These are phyloP conservation scores for Trachelus tabidus DNA, from an alignment of 2,888 invertebrate species.

Conservation along the genomic window DNA sequence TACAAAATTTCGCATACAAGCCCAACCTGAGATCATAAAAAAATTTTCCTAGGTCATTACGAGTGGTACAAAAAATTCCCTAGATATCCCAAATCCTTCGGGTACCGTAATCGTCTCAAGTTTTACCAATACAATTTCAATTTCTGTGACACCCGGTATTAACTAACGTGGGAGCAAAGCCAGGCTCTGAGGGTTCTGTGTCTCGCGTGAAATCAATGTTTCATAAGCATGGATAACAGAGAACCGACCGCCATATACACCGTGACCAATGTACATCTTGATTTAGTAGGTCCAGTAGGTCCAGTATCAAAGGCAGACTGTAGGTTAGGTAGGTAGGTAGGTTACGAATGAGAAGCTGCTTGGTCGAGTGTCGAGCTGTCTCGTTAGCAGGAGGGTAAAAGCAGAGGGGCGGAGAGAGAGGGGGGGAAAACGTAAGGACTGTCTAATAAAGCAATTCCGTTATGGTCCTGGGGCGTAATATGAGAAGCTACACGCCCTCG, in stretches of 20 bases:
- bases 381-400: constrained; percentile 54
- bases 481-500: constrained; percentile 60
- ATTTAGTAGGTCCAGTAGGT: constrained; percentile 61
- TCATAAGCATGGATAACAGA: constrained; percentile 63
- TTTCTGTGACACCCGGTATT: constrained; percentile 44
- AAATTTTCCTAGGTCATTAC: background rate
- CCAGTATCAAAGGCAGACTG: background rate
- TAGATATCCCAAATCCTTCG: background rate
- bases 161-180: constrained; percentile 44
- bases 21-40: background rate
- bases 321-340: constrained; percentile 21
- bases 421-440: constrained; percentile 21
- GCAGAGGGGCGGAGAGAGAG: constrained; percentile 30
- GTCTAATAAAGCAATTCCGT: constrained; percentile 64
- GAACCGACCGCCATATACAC: constrained; percentile 54
- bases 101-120: background rate
- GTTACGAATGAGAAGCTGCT: constrained; percentile 21
- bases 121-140: constrained; percentile 1
- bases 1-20: background rate
- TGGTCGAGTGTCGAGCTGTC: constrained; percentile 53
- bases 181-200: constrained; percentile 33
- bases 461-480: constrained; percentile 58
- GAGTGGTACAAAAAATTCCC: background rate
- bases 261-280: constrained; percentile 66
- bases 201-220: constrained; percentile 66